These are phyloP conservation scores for Tinamus guttatus DNA, from an alignment of 2,113 vertebrate genomes.

Conservation along the genomic window DNA sequence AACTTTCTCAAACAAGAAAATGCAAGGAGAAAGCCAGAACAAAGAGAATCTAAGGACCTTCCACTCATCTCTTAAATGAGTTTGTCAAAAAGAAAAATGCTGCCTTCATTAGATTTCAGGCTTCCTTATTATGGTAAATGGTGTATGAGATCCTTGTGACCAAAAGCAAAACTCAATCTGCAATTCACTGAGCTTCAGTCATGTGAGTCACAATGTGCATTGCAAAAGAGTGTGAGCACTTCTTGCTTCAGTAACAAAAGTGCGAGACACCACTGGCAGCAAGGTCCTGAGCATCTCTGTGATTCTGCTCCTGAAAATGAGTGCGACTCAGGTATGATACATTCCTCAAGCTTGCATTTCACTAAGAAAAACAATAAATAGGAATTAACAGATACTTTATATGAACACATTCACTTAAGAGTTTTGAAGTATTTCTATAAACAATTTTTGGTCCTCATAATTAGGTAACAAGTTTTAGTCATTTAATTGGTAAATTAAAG, in stretches of 20 bases:
- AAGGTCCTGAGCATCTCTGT: not conserved
- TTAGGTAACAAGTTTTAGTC: not conserved
- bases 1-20: not conserved
- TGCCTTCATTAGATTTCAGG: not conserved
- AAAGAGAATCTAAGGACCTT: not conserved
- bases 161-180: not conserved
- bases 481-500: not conserved
- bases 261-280: too few relatives aligned
- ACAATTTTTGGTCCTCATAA: not conserved
- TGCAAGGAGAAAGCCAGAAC: not conserved
- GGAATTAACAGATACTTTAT: not conserved
- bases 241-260: not conserved
- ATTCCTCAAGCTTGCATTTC: not conserved
- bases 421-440: not conserved
- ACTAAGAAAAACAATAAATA: not conserved
- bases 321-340: not conserved
- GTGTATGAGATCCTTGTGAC: not conserved
- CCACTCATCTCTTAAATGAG: not conserved
- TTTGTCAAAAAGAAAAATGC: not conserved
- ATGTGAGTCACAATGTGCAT: not conserved
- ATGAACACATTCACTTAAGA: not conserved
- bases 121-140: fast-evolving
- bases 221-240: not conserved
- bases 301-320: not conserved
- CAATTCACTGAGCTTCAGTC: not conserved